These are phyloP conservation scores for Ptiloglossa arizonensis DNA, from an alignment of 1,140 invertebrate genomes.

Conservation along the genomic window DNA sequence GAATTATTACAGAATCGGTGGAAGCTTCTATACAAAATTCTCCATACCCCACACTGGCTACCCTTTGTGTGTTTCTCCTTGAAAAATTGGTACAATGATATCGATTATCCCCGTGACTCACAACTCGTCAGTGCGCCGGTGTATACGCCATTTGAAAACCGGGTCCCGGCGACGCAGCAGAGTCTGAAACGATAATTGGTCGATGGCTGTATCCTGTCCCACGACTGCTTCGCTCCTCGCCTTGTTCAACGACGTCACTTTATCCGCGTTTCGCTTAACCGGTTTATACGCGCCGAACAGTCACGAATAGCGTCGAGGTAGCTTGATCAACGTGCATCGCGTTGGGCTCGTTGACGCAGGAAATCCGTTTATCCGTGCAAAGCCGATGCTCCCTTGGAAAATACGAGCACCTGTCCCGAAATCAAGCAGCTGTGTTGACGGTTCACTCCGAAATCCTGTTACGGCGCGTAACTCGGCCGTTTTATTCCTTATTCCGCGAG, in stretches of 20 bases:
- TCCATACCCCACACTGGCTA: no score
- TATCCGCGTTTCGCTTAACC: conserved; percentile 26
- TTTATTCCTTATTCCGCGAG: background rate
- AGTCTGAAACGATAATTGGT: conserved; percentile 5
- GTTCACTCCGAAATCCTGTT: conserved; percentile 8
- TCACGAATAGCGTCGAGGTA: conserved; percentile 20
- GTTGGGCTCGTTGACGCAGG: conserved; percentile 22
- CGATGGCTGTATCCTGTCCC: background rate
- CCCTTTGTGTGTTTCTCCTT: no score
- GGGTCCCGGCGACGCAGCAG: background rate
- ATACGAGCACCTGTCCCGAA: conserved; percentile 15
- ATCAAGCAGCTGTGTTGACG: conserved; percentile 13
- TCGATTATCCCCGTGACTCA: no score
- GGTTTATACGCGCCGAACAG: conserved; percentile 12
- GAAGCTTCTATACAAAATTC: no score
- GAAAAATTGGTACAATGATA: no score
- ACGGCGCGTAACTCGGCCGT: background rate
- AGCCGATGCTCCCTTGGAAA: conserved; percentile 15
- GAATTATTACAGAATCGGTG: no score
- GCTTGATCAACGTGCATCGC: conserved; percentile 8
- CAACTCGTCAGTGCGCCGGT: background rate
- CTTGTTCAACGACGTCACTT: conserved; percentile 2
- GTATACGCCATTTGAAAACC: background rate
- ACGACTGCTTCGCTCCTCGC: background rate
- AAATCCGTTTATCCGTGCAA: conserved; percentile 35